Conservation (phyloP, 2,113 vertebrate genomes). For the Carassius carassius region DNA sequence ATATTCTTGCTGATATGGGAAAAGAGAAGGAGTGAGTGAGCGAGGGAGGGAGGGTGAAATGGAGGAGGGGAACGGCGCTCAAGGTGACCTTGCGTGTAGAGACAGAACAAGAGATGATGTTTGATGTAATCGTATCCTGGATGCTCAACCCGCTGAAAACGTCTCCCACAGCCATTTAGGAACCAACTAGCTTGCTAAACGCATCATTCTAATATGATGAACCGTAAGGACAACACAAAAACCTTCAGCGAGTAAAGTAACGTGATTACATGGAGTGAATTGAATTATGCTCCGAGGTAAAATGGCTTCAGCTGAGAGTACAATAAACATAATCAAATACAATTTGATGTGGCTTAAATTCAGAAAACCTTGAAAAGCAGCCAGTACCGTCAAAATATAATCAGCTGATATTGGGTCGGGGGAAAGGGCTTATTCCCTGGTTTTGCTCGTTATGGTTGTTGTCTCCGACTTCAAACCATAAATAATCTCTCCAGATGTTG, state of each 20-base stretch:
- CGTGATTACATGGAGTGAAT: constrained; percentile 52
- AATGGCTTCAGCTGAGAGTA: constrained; percentile 43
- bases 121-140: constrained; percentile 15
- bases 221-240: constrained; percentile 24
- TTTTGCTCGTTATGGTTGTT: constrained; percentile 35
- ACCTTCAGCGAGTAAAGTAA: constrained; percentile 51
- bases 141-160: neutral
- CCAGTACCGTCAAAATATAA: constrained; percentile 39
- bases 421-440: constrained; percentile 27
- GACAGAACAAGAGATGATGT: constrained; percentile 46
- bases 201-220: neutral
- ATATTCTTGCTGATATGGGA: constrained; percentile 52
- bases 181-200: neutral
- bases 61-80: constrained; percentile 40
- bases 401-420: constrained; percentile 53
- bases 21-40: constrained; percentile 16
- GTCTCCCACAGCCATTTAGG: neutral
- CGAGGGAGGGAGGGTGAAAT: constrained; percentile 24
- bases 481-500: neutral
- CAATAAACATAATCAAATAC: constrained; percentile 32
- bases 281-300: constrained; percentile 54
- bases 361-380: constrained; percentile 40
- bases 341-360: constrained; percentile 46
- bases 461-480: neutral
- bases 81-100: constrained; percentile 59